A percentile compares a stretch with the other conserved stretches of the same genome.
These are phyloP conservation scores for Malurus leucopterus DNA, from an alignment of 2,797 vertebrate species.

Conservation along the genomic window DNA sequence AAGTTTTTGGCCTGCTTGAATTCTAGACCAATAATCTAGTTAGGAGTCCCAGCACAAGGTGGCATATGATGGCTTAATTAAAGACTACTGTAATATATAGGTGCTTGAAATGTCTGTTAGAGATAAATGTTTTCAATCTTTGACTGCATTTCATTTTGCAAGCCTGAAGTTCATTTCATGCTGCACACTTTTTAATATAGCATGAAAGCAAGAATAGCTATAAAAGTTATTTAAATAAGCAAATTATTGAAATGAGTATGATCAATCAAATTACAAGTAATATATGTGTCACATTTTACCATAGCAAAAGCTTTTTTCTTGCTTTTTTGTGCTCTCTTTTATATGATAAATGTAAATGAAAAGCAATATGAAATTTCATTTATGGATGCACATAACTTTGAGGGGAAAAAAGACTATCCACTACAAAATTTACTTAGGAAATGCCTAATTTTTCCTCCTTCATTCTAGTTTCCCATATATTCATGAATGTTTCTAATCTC, in stretches of 20 bases:
- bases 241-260: background rate
- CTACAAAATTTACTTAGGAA: background rate
- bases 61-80: background rate
- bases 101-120: background rate
- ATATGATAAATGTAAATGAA: background rate
- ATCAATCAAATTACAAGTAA: background rate
- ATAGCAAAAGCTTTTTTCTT: background rate
- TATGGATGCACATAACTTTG: background rate
- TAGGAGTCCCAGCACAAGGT: background rate
- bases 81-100: background rate
- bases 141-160: background rate
- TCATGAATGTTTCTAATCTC: constrained; percentile 52
- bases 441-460: background rate
- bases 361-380: background rate
- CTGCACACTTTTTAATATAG: background rate
- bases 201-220: background rate
- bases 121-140: background rate
- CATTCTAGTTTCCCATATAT: background rate
- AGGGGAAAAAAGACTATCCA: background rate
- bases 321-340: background rate
- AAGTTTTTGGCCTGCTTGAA: background rate
- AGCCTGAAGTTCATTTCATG: background rate
- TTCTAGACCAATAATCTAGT: background rate
- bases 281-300: background rate
- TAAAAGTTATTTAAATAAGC: background rate